Evolutionary conservation across 2,888 invertebrate species (phyloP), one percentile per base, ranked within the genome.

Genomic region (Gandaritis pyraliata): DNA sequence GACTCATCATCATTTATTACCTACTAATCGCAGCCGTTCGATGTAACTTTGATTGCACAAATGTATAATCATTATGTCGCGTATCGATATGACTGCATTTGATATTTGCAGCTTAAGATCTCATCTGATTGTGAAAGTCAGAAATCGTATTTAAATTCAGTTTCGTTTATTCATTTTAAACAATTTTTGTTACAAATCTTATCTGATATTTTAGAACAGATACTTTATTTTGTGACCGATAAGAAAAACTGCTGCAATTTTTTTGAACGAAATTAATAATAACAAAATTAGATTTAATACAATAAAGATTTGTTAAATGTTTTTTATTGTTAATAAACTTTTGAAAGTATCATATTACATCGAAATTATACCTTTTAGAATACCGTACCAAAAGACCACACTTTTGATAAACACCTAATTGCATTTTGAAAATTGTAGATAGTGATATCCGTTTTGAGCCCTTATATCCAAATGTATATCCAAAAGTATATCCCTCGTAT

Each of bases 341-440:
- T 2, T 13, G 12, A 11, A 50, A 39, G 29, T 18, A 38, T 30
- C 0, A 33, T 13, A 18, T 23, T 3, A 23, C 50, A 55, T 39
- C 50, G 49, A 52, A 53, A 59, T 41, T 33, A 46, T 45, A 38
- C 13, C 13, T 47, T 33, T 51, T 61, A 56, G 50, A 41, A 49
- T 36, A 12, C 12, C 39, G 47, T 29, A 15, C 54, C 12, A 29
- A 49, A 46, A 16, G 36, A 62, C 48, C 62, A 62, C 30, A 3
- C 36, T 54, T 55, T 63, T 59, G 41, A 41, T 54, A 54, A 53
- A 51, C 46, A 54, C 49, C 49, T 38, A 54, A 23, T 41, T 36
- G 11, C 41, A 52, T 55, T 58, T 58, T 15, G 55, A 56, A 30
- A 39, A 13, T 7, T 55, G 54, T 50, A 54, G 36, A 49, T 15